phyloP scores from a whole-genome alignment of 2,113 vertebrate species.

The Sceloporus tristichus region DNA sequence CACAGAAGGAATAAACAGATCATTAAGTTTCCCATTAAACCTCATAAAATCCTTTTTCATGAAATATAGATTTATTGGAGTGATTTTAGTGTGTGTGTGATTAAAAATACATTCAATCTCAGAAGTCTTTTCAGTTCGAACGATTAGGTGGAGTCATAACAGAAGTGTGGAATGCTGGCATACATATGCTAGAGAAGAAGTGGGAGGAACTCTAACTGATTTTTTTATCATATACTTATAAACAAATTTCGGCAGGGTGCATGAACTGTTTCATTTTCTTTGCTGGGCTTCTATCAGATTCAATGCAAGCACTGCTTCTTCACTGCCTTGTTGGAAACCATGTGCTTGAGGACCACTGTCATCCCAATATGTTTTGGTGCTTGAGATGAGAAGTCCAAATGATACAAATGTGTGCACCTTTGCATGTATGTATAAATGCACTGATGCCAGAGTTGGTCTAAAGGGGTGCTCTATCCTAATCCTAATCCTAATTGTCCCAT shows the following conservation, averaged over 20 bases:
- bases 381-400: not conserved
- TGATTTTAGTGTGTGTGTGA: not conserved
- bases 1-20: slow-evolving; percentile 7
- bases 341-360: not conserved
- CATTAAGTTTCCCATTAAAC: slow-evolving; percentile 22
- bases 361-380: not conserved
- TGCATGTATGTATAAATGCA: too few species aligned
- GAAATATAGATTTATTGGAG: slow-evolving; percentile 12
- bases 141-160: not conserved
- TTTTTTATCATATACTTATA: not conserved
- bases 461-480: too few species aligned
- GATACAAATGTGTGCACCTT: not conserved
- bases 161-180: not conserved
- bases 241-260: not conserved
- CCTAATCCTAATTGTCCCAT: too few species aligned
- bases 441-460: too few species aligned
- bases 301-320: not conserved
- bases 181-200: not conserved
- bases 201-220: not conserved
- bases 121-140: not conserved
- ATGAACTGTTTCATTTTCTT: not conserved
- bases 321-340: not conserved
- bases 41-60: not conserved
- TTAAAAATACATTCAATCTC: slow-evolving; percentile 15
- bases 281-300: not conserved